Percentiles rank a stretch among this genome's conserved stretches.
Conservation (phyloP, 1,140 invertebrate genomes). For the Ooceraea biroi region DNA sequence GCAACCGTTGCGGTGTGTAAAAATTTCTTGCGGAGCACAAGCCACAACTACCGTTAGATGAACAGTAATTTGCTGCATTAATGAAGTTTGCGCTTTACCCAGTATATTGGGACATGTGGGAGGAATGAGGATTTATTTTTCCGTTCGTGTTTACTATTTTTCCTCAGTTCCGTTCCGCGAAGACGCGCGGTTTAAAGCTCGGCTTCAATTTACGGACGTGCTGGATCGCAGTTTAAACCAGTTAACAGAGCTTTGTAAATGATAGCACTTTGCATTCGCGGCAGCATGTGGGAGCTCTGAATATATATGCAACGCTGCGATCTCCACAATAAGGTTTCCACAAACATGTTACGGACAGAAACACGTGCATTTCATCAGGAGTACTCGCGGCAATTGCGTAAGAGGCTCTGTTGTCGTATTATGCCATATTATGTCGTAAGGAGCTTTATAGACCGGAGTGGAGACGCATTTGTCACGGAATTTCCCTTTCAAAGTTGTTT, state of each 20-base stretch:
- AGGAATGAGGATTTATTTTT: neutral
- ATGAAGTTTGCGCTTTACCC: constrained; percentile 13
- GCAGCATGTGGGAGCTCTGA: constrained; percentile 13
- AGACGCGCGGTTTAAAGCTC: constrained; percentile 13
- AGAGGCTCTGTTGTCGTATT: constrained; percentile 16
- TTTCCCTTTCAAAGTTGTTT: constrained; percentile 35
- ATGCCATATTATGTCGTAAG: constrained; percentile 1
- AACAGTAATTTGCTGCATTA: neutral
- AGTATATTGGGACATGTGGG: no score
- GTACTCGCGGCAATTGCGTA: constrained; percentile 28
- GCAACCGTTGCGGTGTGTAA: neutral
- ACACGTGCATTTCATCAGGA: constrained; percentile 14
- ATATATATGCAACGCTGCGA: constrained; percentile 23
- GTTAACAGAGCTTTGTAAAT: constrained; percentile 50
- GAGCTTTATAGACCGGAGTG: constrained; percentile 10
- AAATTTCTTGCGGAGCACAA: no score
- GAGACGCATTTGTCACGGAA: constrained; percentile 14
- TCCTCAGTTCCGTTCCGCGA: constrained; percentile 7
- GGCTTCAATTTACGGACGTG: constrained; percentile 14
- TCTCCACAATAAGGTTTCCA: constrained; percentile 21
- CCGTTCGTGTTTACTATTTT: neutral
- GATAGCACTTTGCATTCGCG: constrained; percentile 36
- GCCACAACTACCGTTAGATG: no score
- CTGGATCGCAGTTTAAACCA: constrained; percentile 47
- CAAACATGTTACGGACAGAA: constrained; percentile 14